A percentile compares a stretch with the other conserved stretches of the same genome.
Evolutionary conservation across 2,888 invertebrate genomes (phyloP).

Genomic region (Aquatica leii): DNA sequence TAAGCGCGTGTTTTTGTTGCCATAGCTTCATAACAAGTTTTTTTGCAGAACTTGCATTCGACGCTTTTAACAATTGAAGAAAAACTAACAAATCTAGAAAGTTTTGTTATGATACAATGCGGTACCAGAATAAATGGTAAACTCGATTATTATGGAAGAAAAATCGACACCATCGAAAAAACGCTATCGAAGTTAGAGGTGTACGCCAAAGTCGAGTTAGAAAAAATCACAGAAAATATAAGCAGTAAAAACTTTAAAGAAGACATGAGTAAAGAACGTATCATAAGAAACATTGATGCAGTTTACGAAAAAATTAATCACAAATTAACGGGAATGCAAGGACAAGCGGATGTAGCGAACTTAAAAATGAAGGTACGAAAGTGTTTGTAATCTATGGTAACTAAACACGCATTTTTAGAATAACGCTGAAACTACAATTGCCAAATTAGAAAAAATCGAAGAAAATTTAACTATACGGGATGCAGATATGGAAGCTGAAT

Average conservation of each 20-base stretch:
- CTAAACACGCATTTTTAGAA: conserved; percentile 12
- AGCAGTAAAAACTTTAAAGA: conserved; percentile 59
- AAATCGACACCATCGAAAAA: conserved; percentile 58
- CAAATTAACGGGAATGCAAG: conserved; percentile 56
- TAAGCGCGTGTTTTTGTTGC: no score
- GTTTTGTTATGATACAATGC: conserved; percentile 54
- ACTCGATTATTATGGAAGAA: conserved; percentile 59
- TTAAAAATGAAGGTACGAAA: conserved; percentile 58
- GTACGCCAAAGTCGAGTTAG: conserved; percentile 54
- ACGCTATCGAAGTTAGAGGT: conserved; percentile 51
- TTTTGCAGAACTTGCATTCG: conserved; percentile 53
- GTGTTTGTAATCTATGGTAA: no score
- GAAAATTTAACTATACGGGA: conserved; percentile 52
- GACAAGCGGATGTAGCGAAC: conserved; percentile 54
- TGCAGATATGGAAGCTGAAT: conserved; percentile 55
- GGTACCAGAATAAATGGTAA: conserved; percentile 56
- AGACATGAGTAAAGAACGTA: conserved; percentile 57
- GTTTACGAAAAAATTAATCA: conserved; percentile 59
- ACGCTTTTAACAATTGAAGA: conserved; percentile 59
- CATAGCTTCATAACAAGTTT: no score
- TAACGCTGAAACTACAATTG: conserved; percentile 37
- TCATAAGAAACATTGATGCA: conserved; percentile 58
- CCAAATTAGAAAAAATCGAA: conserved; percentile 55
- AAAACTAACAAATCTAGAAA: conserved; percentile 56
- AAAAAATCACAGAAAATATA: conserved; percentile 57